phyloP scores from a whole-genome alignment of 2,113 vertebrate genomes.

The Thomomys bottae region DNA sequence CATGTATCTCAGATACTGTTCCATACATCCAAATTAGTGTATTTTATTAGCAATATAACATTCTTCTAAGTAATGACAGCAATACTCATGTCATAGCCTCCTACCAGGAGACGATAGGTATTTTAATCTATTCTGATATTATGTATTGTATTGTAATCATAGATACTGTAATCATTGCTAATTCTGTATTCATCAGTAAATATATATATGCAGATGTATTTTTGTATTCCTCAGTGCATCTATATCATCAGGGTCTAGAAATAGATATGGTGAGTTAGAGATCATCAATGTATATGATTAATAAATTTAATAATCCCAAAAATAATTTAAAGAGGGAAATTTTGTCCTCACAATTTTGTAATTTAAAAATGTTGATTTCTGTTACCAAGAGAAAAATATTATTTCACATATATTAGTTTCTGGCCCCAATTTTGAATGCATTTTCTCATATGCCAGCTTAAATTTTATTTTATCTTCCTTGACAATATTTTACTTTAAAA shows the following conservation, averaged over 20 bases:
- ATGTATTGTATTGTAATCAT: background rate
- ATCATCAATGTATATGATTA: background rate
- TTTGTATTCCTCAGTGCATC: background rate
- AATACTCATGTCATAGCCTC: background rate
- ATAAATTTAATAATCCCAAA: background rate
- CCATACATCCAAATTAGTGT: background rate
- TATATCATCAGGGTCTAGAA: background rate
- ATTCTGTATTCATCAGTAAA: too few species aligned
- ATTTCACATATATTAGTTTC: background rate
- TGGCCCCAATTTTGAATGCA: background rate
- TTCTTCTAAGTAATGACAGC: background rate
- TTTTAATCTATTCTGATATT: background rate
- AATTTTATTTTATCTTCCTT: background rate
- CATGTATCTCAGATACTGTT: conserved; percentile 11
- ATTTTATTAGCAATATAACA: conserved; percentile 22
- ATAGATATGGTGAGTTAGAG: background rate
- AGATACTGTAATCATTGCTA: too few species aligned
- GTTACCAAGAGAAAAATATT: background rate
- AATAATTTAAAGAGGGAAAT: background rate
- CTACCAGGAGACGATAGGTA: background rate
- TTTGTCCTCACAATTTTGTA: background rate
- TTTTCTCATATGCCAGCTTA: background rate
- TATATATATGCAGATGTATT: too few species aligned
- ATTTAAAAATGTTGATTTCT: background rate
- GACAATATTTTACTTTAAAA: background rate